These are phyloP conservation scores for Griposia aprilina DNA, from an alignment of 2,888 invertebrate genomes.

Conservation along the genomic window DNA sequence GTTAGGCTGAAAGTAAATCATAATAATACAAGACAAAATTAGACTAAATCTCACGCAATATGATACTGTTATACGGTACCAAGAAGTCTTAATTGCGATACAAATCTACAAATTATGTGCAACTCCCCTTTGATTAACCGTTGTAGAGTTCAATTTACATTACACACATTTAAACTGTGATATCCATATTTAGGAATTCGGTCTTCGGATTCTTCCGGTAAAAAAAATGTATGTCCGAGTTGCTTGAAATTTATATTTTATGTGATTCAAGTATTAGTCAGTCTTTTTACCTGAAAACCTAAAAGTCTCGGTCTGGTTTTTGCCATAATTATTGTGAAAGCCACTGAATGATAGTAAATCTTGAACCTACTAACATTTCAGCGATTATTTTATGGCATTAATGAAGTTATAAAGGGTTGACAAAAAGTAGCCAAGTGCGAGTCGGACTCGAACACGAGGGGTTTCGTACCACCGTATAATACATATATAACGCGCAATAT, in stretches of 20 bases:
- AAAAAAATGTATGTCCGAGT: neutral
- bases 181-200: constrained; percentile 29
- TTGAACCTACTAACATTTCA: neutral
- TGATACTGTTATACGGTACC: constrained; percentile 15
- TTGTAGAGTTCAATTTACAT: constrained; percentile 41
- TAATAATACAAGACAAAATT: too few species aligned
- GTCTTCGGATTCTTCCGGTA: neutral
- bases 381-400: neutral
- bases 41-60: neutral
- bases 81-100: constrained; percentile 36
- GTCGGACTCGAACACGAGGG: neutral
- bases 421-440: neutral
- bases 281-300: neutral
- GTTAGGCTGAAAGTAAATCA: neutral
- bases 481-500: neutral
- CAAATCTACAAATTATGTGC: constrained; percentile 25
- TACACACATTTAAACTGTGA: constrained; percentile 13
- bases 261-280: neutral
- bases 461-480: neutral
- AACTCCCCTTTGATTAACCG: constrained; percentile 34
- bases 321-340: neutral
- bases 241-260: neutral
- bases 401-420: neutral
- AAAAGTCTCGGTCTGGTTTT: neutral
- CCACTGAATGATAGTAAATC: neutral